Percentiles rank a stretch among this genome's conserved stretches.
Evolutionary conservation across 2,888 invertebrate species (phyloP).

Genomic region (Ptilodon capucinus): DNA sequence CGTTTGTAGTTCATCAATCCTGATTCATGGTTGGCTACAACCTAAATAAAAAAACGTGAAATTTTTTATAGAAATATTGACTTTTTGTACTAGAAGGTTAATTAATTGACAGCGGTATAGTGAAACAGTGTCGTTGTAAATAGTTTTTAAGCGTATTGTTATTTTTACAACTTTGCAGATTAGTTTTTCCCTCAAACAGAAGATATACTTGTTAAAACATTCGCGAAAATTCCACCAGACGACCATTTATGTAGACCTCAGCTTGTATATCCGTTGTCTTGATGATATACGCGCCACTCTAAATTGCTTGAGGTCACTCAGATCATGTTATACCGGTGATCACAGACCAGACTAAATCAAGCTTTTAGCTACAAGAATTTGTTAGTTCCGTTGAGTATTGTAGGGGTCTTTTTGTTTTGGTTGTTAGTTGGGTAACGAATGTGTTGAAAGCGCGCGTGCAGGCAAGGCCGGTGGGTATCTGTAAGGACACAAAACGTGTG

Average conservation of each 20-base stretch:
- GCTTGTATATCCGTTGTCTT: conserved; percentile 12
- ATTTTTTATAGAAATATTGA: too few species aligned
- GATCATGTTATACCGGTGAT: conserved; percentile 32
- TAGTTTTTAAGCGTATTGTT: too few species aligned
- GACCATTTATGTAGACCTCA: conserved; percentile 20
- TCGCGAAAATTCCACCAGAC: conserved; percentile 18
- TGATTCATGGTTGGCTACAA: too few species aligned
- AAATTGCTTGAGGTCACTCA: conserved; percentile 21
- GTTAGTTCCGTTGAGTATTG: conserved; percentile 8
- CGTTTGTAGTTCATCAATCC: too few species aligned
- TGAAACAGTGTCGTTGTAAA: too few species aligned
- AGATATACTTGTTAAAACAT: too few species aligned
- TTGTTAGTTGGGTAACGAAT: conserved; percentile 49
- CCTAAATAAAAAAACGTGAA: too few species aligned
- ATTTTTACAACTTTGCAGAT: too few species aligned
- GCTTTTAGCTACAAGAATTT: conserved; percentile 11
- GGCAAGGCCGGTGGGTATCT: conserved; percentile 61
- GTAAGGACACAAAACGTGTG: conserved; percentile 56
- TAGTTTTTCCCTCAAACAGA: too few species aligned
- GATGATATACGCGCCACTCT: conserved; percentile 15
- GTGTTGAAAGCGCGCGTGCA: conserved; percentile 61
- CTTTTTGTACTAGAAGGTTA: too few species aligned
- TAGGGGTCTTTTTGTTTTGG: conserved; percentile 30
- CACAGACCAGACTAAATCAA: conserved; percentile 18
- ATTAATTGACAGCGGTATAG: too few species aligned